These are phyloP conservation scores for Coelinius sp. DNA, from an alignment of 2,888 invertebrate species.

Conservation along the genomic window DNA sequence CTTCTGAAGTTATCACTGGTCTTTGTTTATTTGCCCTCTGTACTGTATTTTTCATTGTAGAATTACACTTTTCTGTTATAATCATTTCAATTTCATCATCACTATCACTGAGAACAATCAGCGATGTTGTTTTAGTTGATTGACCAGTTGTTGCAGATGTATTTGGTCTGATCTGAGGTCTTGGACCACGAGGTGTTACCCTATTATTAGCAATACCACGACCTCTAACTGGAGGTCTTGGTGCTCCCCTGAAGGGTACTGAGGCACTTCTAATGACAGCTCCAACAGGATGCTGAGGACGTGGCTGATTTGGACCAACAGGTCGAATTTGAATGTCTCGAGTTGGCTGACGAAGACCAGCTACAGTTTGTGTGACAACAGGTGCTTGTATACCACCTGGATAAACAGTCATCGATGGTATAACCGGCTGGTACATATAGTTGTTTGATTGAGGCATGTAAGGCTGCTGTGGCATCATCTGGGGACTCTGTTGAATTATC, in stretches of 20 bases:
- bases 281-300: constrained; percentile 31
- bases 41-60: neutral
- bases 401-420: constrained; percentile 36
- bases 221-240: constrained; percentile 35
- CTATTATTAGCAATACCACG: neutral
- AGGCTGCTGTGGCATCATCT: neutral
- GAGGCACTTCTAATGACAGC: constrained; percentile 27
- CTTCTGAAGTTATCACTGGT: constrained; percentile 45
- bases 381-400: constrained; percentile 11
- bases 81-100: constrained; percentile 69
- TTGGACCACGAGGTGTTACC: constrained; percentile 27
- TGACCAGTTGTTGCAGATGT: constrained; percentile 13
- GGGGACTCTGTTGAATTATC: constrained; percentile 24
- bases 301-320: constrained; percentile 13
- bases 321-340: constrained; percentile 27
- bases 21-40: constrained; percentile 30
- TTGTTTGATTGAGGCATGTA: constrained; percentile 31
- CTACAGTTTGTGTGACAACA: neutral
- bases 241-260: constrained; percentile 36
- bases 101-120: constrained; percentile 66
- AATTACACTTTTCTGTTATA: constrained; percentile 53
- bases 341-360: neutral
- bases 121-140: constrained; percentile 57
- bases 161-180: no score
- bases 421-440: constrained; percentile 39